phyloP scores from a whole-genome alignment of 2,888 invertebrate species.

The Acrobeloides nanus region DNA sequence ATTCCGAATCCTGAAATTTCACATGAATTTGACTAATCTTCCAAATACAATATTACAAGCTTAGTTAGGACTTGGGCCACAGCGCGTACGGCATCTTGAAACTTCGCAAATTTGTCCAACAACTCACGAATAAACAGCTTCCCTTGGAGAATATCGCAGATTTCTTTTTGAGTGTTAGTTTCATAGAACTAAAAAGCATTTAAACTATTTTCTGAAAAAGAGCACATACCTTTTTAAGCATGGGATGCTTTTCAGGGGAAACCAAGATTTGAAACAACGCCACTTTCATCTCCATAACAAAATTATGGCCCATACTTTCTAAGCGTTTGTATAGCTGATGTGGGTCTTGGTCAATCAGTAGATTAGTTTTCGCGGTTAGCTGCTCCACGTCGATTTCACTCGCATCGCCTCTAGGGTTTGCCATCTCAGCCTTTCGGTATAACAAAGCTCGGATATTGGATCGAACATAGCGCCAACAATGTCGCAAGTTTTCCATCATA shows the following conservation, averaged over 20 bases:
- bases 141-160: slow-evolving; percentile 8
- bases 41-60: too few species aligned
- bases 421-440: too few species aligned
- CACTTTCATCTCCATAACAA: slow-evolving; percentile 9
- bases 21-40: too few species aligned
- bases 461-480: too few species aligned
- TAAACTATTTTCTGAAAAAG: too few species aligned
- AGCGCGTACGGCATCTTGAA: slow-evolving; percentile 7
- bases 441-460: too few species aligned
- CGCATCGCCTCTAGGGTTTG: too few species aligned
- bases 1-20: slow-evolving; percentile 9
- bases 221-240: slow-evolving; percentile 8
- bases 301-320: slow-evolving; percentile 6
- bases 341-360: slow-evolving; percentile 10
- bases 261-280: slow-evolving; percentile 9
- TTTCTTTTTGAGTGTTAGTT: slow-evolving; percentile 3
- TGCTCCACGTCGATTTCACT: too few species aligned
- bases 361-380: too few species aligned
- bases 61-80: too few species aligned
- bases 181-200: slow-evolving; percentile 12
- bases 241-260: slow-evolving; percentile 7
- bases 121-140: slow-evolving; percentile 8
- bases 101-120: slow-evolving; percentile 11
- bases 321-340: slow-evolving; percentile 10
- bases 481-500: too few species aligned